Base-by-base conservation (phyloP, 2,797 vertebrate species). In the Caiman crocodilus region DNA sequence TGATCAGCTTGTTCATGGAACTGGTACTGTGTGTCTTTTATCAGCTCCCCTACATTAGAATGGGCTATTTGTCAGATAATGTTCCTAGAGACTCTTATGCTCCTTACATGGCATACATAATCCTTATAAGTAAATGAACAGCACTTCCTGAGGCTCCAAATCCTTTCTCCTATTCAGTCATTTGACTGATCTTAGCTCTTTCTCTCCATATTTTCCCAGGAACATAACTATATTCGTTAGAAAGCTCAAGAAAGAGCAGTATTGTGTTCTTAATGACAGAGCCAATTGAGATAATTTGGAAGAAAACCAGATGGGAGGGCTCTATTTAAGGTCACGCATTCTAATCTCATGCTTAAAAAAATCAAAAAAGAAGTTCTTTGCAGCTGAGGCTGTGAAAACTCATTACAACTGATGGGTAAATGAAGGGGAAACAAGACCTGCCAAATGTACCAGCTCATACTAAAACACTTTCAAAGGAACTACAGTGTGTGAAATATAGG, bases 241-340 rank as follows among this genome's bases (percentile, higher is more conserved):
- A 86, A 97, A 95, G 89, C 88, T 55, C 94, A 96, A 97, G 96
- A 97, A 97, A 97, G 95, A 96, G 92, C 83, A 84, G 96, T 74
- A 97, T 97, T 97, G 88, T 96, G 87, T 93, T 81, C 84, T 92
- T 97, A 96, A 97, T 97, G 96, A 95, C 94, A 96, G 94, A 95
- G 89, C 87, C 96, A 92, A 97, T 96, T 97, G 95, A 97, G 92
- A 92, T 80, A 78, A 89, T 94, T 89, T 96, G 96, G 97, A 97
- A 92, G 94, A 93, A 96, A 92, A 97, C 95, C 96, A 97, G 92
- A 92, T 90, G 89, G 92, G 92, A 97, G 84, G 90, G 87, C 89
- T 87, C 87, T 89, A 77, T 97, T 96, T 95, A 90, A 96, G 94
- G 96, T 94, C 94, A 76, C 94, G 94, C 92, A 94, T 97, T 95